Percentiles rank a stretch among this genome's conserved stretches.
These are phyloP conservation scores for Oreamnos americanus DNA, from an alignment of 2,113 vertebrate species.

Conservation along the genomic window DNA sequence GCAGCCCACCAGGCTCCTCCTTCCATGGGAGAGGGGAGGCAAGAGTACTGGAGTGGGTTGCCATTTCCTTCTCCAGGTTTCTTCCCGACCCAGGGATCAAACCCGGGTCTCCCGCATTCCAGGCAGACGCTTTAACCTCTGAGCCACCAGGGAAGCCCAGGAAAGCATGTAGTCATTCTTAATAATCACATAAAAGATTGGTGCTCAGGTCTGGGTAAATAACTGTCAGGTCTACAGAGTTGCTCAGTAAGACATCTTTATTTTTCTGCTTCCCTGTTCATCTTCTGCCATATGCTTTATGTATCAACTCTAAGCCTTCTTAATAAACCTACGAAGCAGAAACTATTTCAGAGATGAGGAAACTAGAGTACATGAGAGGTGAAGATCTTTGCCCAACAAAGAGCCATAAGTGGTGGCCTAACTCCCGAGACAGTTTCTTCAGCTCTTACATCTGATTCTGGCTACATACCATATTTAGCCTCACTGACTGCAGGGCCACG, in stretches of 20 bases:
- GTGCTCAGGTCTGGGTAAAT: neutral
- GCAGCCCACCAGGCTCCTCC: no score
- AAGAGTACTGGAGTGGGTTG: no score
- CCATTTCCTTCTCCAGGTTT: no score
- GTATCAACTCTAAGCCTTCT: neutral
- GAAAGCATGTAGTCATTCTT: neutral
- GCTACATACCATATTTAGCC: neutral
- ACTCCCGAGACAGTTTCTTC: neutral
- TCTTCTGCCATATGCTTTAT: neutral
- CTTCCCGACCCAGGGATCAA: no score
- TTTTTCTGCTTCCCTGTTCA: neutral
- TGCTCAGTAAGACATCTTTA: neutral
- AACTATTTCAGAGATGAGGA: neutral
- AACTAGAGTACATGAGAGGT: neutral
- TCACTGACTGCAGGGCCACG: neutral
- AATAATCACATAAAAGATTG: neutral
- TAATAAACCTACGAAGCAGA: neutral
- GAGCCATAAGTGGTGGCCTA: neutral
- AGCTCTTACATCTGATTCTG: neutral
- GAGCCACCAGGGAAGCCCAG: no score
- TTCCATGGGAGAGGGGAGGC: no score
- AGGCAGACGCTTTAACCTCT: no score
- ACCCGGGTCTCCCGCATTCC: fast-evolving
- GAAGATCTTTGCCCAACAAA: neutral
- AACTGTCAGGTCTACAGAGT: neutral